A percentile compares a stretch with the other conserved stretches of the same genome.
Evolutionary conservation across 1,140 invertebrate genomes (phyloP).

Genomic region (Drosophila tristis): DNA sequence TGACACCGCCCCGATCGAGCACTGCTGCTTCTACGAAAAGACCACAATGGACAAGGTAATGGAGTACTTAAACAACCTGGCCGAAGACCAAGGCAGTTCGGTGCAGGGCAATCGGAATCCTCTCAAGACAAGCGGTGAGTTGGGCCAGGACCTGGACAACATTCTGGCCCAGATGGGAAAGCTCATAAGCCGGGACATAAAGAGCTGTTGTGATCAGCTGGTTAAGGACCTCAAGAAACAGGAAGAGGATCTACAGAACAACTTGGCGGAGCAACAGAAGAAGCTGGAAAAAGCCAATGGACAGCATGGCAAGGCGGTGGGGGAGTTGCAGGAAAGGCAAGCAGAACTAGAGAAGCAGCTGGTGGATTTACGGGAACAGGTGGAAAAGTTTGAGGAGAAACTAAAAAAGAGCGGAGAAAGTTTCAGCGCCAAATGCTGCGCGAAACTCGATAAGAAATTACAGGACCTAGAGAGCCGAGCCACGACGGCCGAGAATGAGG

Average conservation of each 20-base stretch:
- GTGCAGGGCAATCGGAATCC: too few relatives aligned
- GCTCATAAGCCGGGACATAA: background rate
- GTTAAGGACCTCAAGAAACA: background rate
- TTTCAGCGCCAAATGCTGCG: slow-evolving; percentile 14
- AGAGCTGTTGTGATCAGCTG: slow-evolving; percentile 37
- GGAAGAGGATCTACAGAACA: slow-evolving; percentile 17
- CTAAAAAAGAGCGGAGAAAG: background rate
- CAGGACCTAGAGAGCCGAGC: slow-evolving; percentile 13
- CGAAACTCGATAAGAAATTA: background rate
- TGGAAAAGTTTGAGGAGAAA: slow-evolving; percentile 19
- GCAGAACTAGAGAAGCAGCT: slow-evolving; percentile 7
- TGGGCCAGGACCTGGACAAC: slow-evolving; percentile 36
- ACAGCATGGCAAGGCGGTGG: background rate
- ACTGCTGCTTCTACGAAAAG: slow-evolving; percentile 45
- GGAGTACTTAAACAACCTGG: slow-evolving; percentile 4
- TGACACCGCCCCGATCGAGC: background rate
- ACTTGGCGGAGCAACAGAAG: background rate
- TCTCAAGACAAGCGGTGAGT: slow-evolving; percentile 12
- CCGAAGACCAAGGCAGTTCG: background rate
- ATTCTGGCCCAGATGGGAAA: slow-evolving; percentile 30
- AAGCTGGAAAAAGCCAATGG: background rate
- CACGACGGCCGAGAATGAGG: background rate
- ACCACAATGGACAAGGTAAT: slow-evolving; percentile 22
- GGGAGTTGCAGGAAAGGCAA: slow-evolving; percentile 2
- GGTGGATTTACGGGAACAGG: background rate